Evolutionary conservation across 2,797 vertebrate species (phyloP), one percentile per base, ranked within the genome.

Genomic region (Lepilemur septentrionalis): DNA sequence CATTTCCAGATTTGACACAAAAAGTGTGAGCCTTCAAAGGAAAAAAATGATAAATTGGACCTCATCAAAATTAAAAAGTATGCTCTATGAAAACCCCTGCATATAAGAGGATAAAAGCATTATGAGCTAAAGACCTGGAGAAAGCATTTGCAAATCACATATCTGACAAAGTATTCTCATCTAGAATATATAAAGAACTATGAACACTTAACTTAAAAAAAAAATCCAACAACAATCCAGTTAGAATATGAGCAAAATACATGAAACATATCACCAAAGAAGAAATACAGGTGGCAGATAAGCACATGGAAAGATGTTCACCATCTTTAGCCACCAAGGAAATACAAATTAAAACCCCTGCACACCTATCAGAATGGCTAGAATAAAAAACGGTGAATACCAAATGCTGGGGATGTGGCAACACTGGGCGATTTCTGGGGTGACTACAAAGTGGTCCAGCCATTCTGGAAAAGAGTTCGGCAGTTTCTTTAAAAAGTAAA

Each of bases 391-490:
- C 0, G 3, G 9, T 14, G 8, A n/a, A n/a, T 20, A 2, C 14
- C 38, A 12, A 7, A 18, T 1, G 3, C 22, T 13, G 46, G 57
- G 12, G 38, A n/a, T 4, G 32, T 14, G 8, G 61, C 22, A n/a
- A 22, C 0, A 23, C 7, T 0, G 6, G 22, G 11, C 0, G 18
- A 0, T 0, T 0, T 73, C 38, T 9, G 30, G 22, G 0, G 25
- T 4, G 38, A 23, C 1, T 4, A 2, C 2, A 32, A 22, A 28
- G 28, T 0, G 13, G 48, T 3, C 17, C 50, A 9, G 65, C 35
- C 43, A 2, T 23, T 59, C 95, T 25, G 65, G 63, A 84, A 65
- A 72, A 63, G 17, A 5, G 17, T 1, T 7, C 7, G 12, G 11
- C 55, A 5, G 25, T 23, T n/a, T 70, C 50, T 89, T 72, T n/a